Conservation (phyloP, 2,888 invertebrate species). For the Electrophaes corylata region DNA sequence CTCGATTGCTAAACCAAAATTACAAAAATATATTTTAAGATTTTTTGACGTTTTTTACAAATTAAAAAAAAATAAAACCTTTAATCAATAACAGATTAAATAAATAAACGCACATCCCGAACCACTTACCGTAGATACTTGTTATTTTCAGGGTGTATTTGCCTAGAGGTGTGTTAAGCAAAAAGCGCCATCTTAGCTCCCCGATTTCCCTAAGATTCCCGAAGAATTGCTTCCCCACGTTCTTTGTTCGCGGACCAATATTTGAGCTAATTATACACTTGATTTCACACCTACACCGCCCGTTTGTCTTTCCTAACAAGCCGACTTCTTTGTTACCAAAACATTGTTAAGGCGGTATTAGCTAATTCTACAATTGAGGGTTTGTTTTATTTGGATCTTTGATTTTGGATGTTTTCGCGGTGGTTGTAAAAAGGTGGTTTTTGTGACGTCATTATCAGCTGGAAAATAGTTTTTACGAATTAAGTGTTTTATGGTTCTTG, state of each 20-base stretch:
- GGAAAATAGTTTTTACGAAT: not conserved
- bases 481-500: too few relatives aligned
- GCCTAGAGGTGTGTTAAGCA: too few relatives aligned
- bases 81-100: too few relatives aligned
- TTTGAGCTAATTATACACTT: constrained; percentile 67
- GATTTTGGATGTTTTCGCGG: constrained; percentile 20
- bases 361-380: constrained; percentile 30
- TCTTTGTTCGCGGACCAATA: constrained; percentile 69
- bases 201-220: constrained; percentile 59
- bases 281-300: constrained; percentile 62
- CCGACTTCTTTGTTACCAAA: constrained; percentile 42
- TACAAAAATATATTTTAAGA: too few relatives aligned
- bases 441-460: not conserved
- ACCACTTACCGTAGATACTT: too few relatives aligned
- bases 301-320: constrained; percentile 61
- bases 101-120: too few relatives aligned
- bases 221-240: constrained; percentile 56
- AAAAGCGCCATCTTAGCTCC: constrained; percentile 53
- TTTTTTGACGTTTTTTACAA: too few relatives aligned
- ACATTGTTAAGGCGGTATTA: constrained; percentile 29
- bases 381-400: constrained; percentile 22
- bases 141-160: too few relatives aligned
- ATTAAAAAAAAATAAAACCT: too few relatives aligned
- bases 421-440: too few relatives aligned
- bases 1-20: too few relatives aligned